phyloP scores from a whole-genome alignment of 2,888 invertebrate genomes.

The Cerceris rybyensis region DNA sequence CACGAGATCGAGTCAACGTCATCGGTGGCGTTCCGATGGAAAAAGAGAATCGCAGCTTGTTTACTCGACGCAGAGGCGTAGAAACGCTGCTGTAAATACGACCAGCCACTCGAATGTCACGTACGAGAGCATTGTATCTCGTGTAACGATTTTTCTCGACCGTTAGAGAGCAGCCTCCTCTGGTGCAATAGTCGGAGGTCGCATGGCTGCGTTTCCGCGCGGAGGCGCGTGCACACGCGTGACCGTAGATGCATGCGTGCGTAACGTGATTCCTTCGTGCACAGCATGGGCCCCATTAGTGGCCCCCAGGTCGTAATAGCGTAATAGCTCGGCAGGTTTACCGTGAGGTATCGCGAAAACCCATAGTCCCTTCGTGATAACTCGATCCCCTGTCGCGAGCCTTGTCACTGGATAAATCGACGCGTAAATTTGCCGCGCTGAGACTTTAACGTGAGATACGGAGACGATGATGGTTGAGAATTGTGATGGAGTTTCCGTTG shows the following conservation, averaged over 20 bases:
- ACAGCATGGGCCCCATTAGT: constrained; percentile 65
- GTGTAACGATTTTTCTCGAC: constrained; percentile 36
- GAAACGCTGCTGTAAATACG: neutral
- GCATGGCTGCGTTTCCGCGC: constrained; percentile 37
- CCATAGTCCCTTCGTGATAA: constrained; percentile 47
- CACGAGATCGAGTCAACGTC: neutral
- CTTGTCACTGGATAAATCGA: constrained; percentile 21
- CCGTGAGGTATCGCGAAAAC: constrained; percentile 53
- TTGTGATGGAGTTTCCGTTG: neutral
- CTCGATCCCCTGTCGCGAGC: constrained; percentile 11
- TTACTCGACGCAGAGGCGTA: constrained; percentile 9
- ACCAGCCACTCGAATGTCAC: constrained; percentile 27
- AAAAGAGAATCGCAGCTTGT: neutral
- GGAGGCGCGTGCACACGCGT: constrained; percentile 41
- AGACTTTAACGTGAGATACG: neutral
- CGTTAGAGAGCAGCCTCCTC: neutral
- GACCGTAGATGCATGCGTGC: constrained; percentile 42
- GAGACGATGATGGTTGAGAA: neutral
- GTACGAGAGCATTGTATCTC: constrained; percentile 49
- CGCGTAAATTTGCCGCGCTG: neutral
- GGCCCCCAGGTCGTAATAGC: constrained; percentile 62
- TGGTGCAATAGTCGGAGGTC: constrained; percentile 24
- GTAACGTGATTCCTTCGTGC: constrained; percentile 65
- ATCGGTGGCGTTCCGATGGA: neutral
- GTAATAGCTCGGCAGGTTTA: constrained; percentile 64